Evolutionary conservation across 2,888 invertebrate species (phyloP).

Genomic region (Drosophila bunnanda): DNA sequence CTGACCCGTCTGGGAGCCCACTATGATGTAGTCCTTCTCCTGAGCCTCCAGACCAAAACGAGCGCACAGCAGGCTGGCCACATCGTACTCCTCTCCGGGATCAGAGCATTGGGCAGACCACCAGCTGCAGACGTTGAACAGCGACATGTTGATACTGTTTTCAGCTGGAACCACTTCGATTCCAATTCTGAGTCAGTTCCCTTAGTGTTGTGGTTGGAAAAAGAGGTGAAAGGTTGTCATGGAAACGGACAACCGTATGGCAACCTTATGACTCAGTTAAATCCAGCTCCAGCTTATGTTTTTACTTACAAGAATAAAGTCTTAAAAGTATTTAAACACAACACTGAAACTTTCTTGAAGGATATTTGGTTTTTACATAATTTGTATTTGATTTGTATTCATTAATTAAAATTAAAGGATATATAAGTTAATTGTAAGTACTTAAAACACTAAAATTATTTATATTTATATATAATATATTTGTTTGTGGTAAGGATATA

Average conservation of each 20-base stretch:
- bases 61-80: constrained; percentile 85
- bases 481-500: constrained; percentile 15
- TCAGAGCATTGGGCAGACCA: constrained; percentile 91
- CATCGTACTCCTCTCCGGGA: constrained; percentile 86
- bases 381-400: constrained; percentile 28
- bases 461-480: too few species aligned
- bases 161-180: not conserved
- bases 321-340: not conserved
- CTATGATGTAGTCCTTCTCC: constrained; percentile 89
- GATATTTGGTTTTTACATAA: constrained; percentile 30
- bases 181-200: constrained; percentile 9
- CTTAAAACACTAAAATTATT: constrained; percentile 10
- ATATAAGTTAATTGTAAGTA: constrained; percentile 42
- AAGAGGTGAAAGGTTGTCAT: not conserved
- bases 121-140: constrained; percentile 95
- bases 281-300: not conserved
- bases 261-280: constrained; percentile 2
- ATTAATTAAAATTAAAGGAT: constrained; percentile 51
- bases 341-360: not conserved
- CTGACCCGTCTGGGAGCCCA: constrained; percentile 92
- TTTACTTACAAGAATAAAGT: not conserved
- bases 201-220: constrained; percentile 14
- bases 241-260: constrained; percentile 6
- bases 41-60: constrained; percentile 87
- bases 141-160: constrained; percentile 88